Base-by-base conservation (phyloP, 35 echinoderm and acorn worm species). In the Hemicentrotus pulcherrimus region DNA sequence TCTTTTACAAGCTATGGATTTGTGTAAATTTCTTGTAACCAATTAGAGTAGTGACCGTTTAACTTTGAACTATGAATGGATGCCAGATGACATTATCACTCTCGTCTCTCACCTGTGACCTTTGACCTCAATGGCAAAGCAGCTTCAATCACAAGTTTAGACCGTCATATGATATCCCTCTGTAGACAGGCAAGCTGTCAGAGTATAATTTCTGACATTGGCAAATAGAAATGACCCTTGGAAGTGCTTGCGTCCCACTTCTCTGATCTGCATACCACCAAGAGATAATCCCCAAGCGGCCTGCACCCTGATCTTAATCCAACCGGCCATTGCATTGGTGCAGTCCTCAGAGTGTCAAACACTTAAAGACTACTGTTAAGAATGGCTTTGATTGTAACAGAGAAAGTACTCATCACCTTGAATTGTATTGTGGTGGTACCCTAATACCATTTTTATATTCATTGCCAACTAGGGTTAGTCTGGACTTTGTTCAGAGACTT, bases 181-280 rank as follows among this genome's bases (percentile, higher is more conserved):
- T 78, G 12, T 16, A 78, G 65, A 78, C 22, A 78, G 65, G 65
- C 65, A 78, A 78, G 65, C 65, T 78, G 65, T 78, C 65, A 78
- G 22, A 78, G 65, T 78, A 78, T 78, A 15, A 78, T 28, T 28
- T 78, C 22, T n/a, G 65, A 78, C 65, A 78, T 78, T 28, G 65
- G 65, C 65, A n/a, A 78, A 78, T 78, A 78, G 65, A 78, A 78
- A 78, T 78, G 65, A 78, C 65, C 65, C 65, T 78, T 78, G 65
- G 1, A 78, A 78, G 18, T 78, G 28, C 65, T 78, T 22, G 65
- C 19, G 65, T 78, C 65, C 65, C 65, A 78, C 22, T 78, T 78
- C 65, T 78, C 24, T 78, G 65, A n/a, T 78, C 65, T 78, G 65
- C 65, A 78, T 78, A 78, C 65, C 65, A n/a, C 65, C 24, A 78